These are phyloP conservation scores for Drosophila niveifrons DNA, from an alignment of 2,888 invertebrate species.

Conservation along the genomic window DNA sequence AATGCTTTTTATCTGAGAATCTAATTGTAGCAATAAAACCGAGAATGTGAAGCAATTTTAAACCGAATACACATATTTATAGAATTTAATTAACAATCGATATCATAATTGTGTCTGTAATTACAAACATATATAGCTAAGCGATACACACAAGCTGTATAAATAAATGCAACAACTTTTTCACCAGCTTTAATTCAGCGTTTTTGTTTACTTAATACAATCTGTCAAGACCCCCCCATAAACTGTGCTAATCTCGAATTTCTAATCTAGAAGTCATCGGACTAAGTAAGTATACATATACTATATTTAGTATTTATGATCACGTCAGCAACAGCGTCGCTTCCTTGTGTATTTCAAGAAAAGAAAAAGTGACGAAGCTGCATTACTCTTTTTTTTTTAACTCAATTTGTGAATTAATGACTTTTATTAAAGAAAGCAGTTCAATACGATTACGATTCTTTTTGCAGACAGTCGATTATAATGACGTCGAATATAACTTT, in stretches of 20 bases:
- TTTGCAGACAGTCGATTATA: no score
- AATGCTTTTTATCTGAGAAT: constrained; percentile 60
- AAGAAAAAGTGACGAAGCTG: neutral
- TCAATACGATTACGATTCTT: neutral
- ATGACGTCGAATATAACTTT: neutral
- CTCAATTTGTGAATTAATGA: neutral
- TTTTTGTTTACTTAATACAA: constrained; percentile 26
- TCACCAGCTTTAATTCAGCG: constrained; percentile 48
- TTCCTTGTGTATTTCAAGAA: constrained; percentile 14
- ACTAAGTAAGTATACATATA: constrained; percentile 4
- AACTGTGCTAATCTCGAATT: neutral
- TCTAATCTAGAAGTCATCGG: constrained; percentile 32
- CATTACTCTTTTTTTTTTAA: neutral
- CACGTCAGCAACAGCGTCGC: constrained; percentile 15
- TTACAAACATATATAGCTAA: constrained; percentile 32
- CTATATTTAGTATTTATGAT: neutral
- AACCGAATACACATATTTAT: constrained; percentile 41
- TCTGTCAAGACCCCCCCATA: constrained; percentile 17
- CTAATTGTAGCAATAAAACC: constrained; percentile 29
- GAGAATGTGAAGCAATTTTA: constrained; percentile 43
- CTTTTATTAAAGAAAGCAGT: neutral
- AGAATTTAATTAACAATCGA: constrained; percentile 27
- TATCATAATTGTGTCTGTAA: constrained; percentile 42
- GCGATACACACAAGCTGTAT: constrained; percentile 38
- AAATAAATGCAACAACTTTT: constrained; percentile 63